Conservation (phyloP, 2,797 vertebrate genomes). For the Cheirogaleus major region DNA sequence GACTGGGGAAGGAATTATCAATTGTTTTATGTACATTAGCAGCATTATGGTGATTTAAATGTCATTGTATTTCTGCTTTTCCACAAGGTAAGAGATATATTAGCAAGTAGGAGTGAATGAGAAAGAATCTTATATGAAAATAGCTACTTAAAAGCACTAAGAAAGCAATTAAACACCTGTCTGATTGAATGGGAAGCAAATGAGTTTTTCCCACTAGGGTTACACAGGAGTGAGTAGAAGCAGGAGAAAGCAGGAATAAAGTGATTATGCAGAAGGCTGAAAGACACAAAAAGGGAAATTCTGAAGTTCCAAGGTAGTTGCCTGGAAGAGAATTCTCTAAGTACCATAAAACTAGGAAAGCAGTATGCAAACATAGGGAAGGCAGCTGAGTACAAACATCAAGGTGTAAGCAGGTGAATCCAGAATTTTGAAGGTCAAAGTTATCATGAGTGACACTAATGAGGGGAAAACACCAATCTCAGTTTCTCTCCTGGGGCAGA, state of each 20-base stretch:
- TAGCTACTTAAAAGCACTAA: constrained; percentile 7
- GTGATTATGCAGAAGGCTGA: not conserved
- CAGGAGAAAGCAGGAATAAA: not conserved
- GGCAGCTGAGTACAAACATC: not conserved
- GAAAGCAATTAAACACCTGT: constrained; percentile 54
- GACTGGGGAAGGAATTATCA: not conserved
- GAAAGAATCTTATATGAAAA: constrained; percentile 8
- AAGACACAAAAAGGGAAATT: not conserved
- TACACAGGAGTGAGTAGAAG: not conserved
- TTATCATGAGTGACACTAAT: not conserved
- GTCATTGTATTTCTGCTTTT: constrained; percentile 17
- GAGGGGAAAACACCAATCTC: not conserved
- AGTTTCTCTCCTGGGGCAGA: not conserved
- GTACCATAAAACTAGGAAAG: not conserved
- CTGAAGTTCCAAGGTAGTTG: not conserved
- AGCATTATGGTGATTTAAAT: constrained; percentile 3
- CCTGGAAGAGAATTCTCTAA: not conserved
- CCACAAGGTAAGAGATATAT: not conserved
- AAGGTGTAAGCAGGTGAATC: not conserved
- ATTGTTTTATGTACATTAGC: not conserved
- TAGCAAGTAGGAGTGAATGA: constrained; percentile 31
- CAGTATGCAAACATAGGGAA: not conserved
- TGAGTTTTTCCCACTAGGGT: not conserved
- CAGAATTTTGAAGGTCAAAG: constrained; percentile 21
- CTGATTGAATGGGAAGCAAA: constrained; percentile 43